Percentiles rank a stretch among this genome's conserved stretches.
phyloP scores from a whole-genome alignment of 2,888 invertebrate species.

The Yponomeuta cagnagella region DNA sequence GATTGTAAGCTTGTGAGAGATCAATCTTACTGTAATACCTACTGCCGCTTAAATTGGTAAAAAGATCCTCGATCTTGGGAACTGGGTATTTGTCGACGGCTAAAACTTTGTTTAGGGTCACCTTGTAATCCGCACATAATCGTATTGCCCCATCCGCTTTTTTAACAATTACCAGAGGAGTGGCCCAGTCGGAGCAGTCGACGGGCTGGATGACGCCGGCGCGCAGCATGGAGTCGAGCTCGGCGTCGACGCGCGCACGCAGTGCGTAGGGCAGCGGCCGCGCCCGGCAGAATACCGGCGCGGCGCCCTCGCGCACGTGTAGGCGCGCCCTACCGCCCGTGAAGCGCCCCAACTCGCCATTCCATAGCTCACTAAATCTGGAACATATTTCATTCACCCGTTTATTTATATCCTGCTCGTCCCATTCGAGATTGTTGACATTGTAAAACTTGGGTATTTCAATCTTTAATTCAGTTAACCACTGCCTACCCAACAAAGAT shows the following conservation, averaged over 20 bases:
- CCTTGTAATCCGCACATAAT: constrained; percentile 10
- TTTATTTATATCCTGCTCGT: not conserved
- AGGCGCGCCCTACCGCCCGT: no score
- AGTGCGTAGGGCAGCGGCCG: not conserved
- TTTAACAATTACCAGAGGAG: not conserved
- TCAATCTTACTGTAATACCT: no score
- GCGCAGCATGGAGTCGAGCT: not conserved
- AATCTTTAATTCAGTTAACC: not conserved
- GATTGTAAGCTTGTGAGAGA: no score
- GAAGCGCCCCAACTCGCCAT: no score
- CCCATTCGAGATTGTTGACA: not conserved
- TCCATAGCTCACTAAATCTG: not conserved
- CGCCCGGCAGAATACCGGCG: no score
- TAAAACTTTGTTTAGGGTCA: constrained; percentile 2
- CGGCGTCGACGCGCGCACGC: constrained; percentile 9
- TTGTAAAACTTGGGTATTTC: not conserved
- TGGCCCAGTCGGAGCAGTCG: constrained; percentile 9
- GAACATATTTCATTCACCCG: not conserved
- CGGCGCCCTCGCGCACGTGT: no score
- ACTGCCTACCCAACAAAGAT: no score
- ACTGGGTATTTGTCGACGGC: constrained; percentile 6
- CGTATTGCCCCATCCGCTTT: not conserved
- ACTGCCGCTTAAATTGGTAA: not conserved
- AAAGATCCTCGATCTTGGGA: constrained; percentile 10
- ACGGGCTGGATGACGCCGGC: not conserved